Evolutionary conservation across 2,113 vertebrate species (phyloP).

Genomic region (Setophaga petechia): DNA sequence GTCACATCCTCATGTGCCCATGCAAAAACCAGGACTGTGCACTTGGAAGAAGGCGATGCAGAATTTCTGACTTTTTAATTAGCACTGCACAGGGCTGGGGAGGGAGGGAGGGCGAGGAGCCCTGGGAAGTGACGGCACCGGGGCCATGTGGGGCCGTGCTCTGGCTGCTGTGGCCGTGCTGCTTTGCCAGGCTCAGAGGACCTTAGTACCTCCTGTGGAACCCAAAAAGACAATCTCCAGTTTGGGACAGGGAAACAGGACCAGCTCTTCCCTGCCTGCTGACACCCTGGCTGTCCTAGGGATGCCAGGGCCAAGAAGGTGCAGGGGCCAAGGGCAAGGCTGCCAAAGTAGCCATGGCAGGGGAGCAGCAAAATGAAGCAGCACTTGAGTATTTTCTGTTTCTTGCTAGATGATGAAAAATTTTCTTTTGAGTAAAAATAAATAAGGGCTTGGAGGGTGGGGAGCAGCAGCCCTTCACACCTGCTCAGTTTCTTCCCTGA

Average conservation of each 20-base stretch:
- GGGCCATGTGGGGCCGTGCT: neutral
- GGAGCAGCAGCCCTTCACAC: neutral
- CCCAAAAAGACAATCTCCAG: neutral
- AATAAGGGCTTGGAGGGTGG: neutral
- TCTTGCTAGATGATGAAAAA: neutral
- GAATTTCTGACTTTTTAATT: conserved; percentile 25
- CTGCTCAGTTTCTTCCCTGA: neutral
- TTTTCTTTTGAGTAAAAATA: neutral
- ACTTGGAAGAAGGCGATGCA: conserved; percentile 20
- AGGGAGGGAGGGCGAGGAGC: neutral
- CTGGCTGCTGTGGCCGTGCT: neutral
- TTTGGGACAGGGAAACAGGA: fast-evolving
- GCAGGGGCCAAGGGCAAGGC: neutral
- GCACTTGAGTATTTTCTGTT: neutral
- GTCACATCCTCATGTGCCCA: conserved; percentile 71
- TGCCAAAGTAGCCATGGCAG: neutral
- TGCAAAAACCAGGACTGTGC: conserved; percentile 61
- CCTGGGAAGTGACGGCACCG: neutral
- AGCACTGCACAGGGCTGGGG: neutral
- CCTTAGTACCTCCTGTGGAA: neutral
- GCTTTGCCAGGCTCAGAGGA: neutral
- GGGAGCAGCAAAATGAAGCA: neutral
- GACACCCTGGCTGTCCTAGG: neutral
- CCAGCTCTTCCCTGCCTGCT: neutral
- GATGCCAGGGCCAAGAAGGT: neutral